Conservation (phyloP, 2,113 vertebrate genomes). For the Oriolus oriolus region DNA sequence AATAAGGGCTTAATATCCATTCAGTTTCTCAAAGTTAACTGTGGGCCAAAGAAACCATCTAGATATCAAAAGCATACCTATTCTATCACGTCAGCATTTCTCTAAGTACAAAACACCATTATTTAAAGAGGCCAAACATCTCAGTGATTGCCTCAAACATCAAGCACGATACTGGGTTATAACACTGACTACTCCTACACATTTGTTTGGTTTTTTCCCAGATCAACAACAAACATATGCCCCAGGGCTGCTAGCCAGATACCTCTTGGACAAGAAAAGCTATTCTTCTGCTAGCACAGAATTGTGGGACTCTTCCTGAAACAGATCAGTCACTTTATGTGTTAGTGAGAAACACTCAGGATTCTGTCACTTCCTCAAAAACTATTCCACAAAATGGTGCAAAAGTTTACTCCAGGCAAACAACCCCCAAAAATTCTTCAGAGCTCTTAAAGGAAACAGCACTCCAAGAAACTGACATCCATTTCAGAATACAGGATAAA, state of each 20-base stretch:
- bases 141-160: not conserved
- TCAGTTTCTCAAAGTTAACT: not conserved
- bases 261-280: not conserved
- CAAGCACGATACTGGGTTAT: not conserved
- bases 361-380: not conserved
- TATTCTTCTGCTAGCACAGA: not conserved
- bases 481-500: not conserved
- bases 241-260: not conserved
- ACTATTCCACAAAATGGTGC: not conserved
- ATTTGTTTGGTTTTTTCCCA: not conserved
- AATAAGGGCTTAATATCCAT: not conserved
- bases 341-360: not conserved
- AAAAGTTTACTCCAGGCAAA: not conserved
- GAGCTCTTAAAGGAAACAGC: not conserved
- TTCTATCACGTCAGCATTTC: not conserved
- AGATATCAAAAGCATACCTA: not conserved
- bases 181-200: not conserved
- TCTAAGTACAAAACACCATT: not conserved
- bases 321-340: not conserved
- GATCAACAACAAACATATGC: not conserved
- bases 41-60: not conserved
- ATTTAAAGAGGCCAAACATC: not conserved
- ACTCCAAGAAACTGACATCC: not conserved
- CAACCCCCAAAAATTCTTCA: not conserved
- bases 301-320: not conserved